Percentiles rank a stretch among this genome's conserved stretches.
Conservation (phyloP, 35 echinoderm and acorn worm species). For the Strongylocentrotus purpuratus region DNA sequence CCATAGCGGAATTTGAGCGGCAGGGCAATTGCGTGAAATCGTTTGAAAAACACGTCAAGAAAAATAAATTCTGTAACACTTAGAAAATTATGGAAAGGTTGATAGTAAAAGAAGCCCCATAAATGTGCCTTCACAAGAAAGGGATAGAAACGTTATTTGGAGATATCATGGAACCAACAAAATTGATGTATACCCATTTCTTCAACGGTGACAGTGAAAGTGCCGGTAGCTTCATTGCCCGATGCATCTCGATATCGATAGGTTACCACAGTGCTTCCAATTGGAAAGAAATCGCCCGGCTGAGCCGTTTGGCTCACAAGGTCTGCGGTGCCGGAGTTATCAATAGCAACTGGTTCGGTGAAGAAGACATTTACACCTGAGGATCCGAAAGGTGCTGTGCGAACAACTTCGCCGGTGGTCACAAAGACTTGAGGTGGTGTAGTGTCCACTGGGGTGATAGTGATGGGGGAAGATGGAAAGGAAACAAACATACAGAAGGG, state of each 20-base stretch:
- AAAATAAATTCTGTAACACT: too few relatives aligned
- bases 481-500: too few relatives aligned
- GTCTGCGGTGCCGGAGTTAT: background rate
- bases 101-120: too few relatives aligned
- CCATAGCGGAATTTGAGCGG: too few relatives aligned
- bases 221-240: background rate
- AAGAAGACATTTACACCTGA: background rate
- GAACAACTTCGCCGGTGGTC: background rate
- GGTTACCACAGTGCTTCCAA: background rate
- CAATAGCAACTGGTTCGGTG: background rate
- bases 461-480: too few relatives aligned
- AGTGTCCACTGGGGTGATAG: background rate
- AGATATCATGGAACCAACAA: background rate
- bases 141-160: too few relatives aligned
- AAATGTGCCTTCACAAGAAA: too few relatives aligned
- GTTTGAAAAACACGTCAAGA: too few relatives aligned
- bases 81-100: too few relatives aligned
- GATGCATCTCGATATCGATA: background rate
- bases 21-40: too few relatives aligned
- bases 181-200: background rate
- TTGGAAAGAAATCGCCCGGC: background rate
- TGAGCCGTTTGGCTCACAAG: background rate
- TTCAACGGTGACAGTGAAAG: background rate
- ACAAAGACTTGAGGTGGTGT: background rate
- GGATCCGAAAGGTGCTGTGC: background rate